phyloP scores from a whole-genome alignment of 2,888 invertebrate species.

The Lithodes maja region DNA sequence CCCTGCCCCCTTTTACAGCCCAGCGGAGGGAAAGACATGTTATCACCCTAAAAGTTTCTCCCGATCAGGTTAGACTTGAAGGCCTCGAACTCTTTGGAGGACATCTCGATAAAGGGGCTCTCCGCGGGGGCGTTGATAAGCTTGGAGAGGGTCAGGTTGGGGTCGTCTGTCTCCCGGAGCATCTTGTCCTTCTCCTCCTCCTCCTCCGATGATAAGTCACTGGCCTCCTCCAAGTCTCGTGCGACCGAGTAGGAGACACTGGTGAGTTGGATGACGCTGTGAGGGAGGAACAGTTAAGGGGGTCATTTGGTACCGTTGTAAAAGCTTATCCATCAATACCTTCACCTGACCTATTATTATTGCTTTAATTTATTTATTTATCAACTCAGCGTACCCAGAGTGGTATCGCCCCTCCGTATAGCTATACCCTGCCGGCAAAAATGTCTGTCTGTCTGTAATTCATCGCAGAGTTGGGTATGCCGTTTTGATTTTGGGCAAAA shows the following conservation, averaged over 20 bases:
- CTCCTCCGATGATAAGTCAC: neutral
- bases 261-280: constrained; percentile 21
- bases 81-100: constrained; percentile 25
- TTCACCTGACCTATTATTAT: too few relatives aligned
- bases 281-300: neutral
- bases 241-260: neutral
- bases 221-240: neutral
- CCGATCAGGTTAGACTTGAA: constrained; percentile 9
- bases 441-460: too few relatives aligned
- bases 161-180: neutral
- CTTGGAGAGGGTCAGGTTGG: constrained; percentile 11
- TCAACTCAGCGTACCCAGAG: too few relatives aligned
- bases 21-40: neutral
- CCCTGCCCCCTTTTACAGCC: neutral
- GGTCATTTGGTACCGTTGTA: too few relatives aligned
- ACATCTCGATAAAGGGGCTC: constrained; percentile 15
- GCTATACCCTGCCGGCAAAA: too few relatives aligned
- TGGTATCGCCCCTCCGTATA: too few relatives aligned
- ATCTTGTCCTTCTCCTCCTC: neutral
- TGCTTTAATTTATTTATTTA: too few relatives aligned
- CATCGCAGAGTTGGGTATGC: too few relatives aligned
- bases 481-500: too few relatives aligned
- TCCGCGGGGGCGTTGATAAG: constrained; percentile 1
- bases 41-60: neutral
- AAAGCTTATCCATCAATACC: too few relatives aligned